Base-by-base conservation (phyloP, 2,113 vertebrate genomes). In the Scatophagus argus region DNA sequence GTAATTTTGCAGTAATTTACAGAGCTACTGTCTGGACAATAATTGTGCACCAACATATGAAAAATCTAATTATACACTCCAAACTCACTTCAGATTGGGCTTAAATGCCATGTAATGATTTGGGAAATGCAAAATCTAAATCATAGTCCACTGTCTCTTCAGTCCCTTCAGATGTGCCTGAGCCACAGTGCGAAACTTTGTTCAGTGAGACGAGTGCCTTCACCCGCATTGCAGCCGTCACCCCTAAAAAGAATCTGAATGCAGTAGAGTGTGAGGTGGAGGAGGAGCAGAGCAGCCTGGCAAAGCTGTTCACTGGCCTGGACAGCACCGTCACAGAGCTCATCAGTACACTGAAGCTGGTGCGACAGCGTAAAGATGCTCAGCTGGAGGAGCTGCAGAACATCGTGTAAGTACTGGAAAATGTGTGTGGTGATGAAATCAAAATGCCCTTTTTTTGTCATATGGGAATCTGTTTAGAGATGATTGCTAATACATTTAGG, bases 191-290 rank as follows among this genome's bases (percentile, higher is more conserved):
- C 31, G 85, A 88, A 1, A 10, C 63, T n/a, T 54, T 94, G 54
- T 91, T 88, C 82, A 92, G 92, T 8, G 52, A 83, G 77, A 87
- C 2, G 2, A 93, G 93, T 0, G 93, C 93, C 83, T 94, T 94
- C 88, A 92, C 83, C 21, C 87, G 92, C 34, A 58, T 94, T 0
- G 46, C 70, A 13, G 72, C 82, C 16, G 12, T 81, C 71, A 82
- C 77, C 16, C 80, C 83, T 0, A 90, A 87, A 44, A 83, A 71
- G 74, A 56, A 27, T 49, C 19, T 16, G 13, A 47, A 6, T 0
- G 5, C 31, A 11, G 64, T 4, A 0, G 76, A 86, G 44, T 21
- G 38, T 29, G 47, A 82, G 2, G 79, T 76, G 27, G 84, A 83
- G 39, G 81, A 86, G 1, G 60, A 85, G 62, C 74, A 66, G 74